Conservation (phyloP, 2,113 vertebrate genomes). For the Phylloscopus trochilus region DNA sequence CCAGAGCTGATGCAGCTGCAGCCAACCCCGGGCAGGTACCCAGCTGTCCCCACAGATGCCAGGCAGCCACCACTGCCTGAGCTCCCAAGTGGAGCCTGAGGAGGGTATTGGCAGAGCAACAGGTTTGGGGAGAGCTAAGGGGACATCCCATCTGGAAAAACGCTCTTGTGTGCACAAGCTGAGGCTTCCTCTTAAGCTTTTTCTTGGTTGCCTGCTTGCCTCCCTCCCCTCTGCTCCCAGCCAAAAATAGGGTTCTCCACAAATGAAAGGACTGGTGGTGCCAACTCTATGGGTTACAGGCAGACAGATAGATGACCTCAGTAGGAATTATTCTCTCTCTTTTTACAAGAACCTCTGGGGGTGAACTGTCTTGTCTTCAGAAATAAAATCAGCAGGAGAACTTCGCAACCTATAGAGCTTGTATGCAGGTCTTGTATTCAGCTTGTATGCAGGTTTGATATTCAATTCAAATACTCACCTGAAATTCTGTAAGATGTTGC, state of each 20-base stretch:
- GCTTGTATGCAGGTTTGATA: neutral
- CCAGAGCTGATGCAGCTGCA: rapidly evolving
- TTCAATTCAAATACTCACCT: neutral
- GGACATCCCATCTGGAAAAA: neutral
- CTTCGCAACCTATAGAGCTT: neutral
- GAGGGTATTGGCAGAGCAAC: neutral
- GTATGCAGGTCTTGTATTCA: too few species aligned
- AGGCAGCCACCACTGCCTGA: neutral
- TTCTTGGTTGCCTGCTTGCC: neutral
- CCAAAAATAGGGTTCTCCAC: neutral
- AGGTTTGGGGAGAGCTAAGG: neutral
- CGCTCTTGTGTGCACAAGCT: rapidly evolving
- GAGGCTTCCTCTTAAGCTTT: neutral
- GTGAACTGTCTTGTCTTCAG: neutral
- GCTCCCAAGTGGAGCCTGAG: rapidly evolving
- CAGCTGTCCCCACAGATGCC: neutral
- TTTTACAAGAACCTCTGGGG: neutral
- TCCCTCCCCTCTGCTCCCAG: neutral
- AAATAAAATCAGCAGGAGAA: neutral
- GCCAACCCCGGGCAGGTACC: rapidly evolving
- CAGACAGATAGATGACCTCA: neutral
- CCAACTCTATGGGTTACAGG: neutral
- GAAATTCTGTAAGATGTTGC: neutral
- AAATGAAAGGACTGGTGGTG: neutral
- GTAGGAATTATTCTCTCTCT: neutral